Evolutionary conservation across 92 coral and sea anemone species (phyloP), one percentile per base, ranked within the genome.

Genomic region (Meandrina meandrites): DNA sequence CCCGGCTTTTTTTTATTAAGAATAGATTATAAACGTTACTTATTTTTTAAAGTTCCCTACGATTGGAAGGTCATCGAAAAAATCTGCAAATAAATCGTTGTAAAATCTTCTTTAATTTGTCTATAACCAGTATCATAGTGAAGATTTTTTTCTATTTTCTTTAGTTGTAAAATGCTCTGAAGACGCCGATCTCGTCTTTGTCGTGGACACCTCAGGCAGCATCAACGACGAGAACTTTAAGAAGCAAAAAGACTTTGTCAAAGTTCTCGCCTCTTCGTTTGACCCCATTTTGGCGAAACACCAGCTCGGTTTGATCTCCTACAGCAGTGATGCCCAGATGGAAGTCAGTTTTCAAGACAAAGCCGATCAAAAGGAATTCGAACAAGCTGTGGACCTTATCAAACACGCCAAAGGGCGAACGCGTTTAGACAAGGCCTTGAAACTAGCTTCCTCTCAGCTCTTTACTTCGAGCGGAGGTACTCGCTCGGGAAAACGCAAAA

Each of bases 171-270:
- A 81, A 82, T 94, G 98, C 53, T 56, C 91, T 24, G 94, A 76
- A 5, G 90, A 90, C 42, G 90, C 91, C 69, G 96, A 96, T 75
- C 79, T 96, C 21, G 96, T 89, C 18, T 96, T 94, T 70, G 87
- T 96, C 22, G 89, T 96, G 88, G 98, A 96, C 79, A 92, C 92
- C 40, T 96, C 98, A 16, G 95, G 94, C 6, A 96, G 98, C 68
- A 96, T 96, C 72, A 92, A 93, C 3, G 84, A 84, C 24, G 75
- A 81, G 19, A 94, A 96, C 72, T 94, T 91, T 64, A 69, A 86
- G 50, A 93, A 91, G 81, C 93, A 93, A 37, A 92, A 93, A 78
- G 91, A 93, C 87, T 94, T 96, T 73, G 92, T 96, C 24, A 96
- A 94, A 84, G 90, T 84, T 24, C 84, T 96, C 7, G 94, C 96